Conservation (phyloP, 2,113 vertebrate species). For the Athene noctua region DNA sequence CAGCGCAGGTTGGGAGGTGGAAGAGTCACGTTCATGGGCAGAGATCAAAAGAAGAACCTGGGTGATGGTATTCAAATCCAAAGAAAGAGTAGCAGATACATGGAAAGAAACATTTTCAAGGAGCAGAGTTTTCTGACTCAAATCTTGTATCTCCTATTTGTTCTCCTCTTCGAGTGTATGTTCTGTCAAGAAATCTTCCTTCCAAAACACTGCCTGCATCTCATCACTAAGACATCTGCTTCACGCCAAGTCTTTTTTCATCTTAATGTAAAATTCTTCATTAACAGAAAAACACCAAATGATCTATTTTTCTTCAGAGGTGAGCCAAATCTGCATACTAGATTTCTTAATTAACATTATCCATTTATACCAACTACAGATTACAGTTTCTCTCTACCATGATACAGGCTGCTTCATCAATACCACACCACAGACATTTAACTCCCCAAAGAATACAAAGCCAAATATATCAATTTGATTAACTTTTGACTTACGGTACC, state of each 20-base stretch:
- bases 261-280: not conserved
- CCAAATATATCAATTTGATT: not conserved
- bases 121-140: not conserved
- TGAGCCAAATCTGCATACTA: not conserved
- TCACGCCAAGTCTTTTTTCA: not conserved
- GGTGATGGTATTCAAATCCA: not conserved
- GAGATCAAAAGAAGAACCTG: not conserved
- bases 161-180: not conserved
- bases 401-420: not conserved
- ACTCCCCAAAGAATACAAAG: not conserved
- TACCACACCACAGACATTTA: not conserved
- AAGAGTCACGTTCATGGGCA: not conserved
- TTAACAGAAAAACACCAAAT: not conserved
- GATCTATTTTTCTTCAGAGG: not conserved
- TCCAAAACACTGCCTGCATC: not conserved
- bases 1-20: not conserved
- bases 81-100: not conserved
- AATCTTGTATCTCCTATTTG: not conserved
- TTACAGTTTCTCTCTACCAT: not conserved
- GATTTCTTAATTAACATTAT: not conserved
- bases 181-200: not conserved
- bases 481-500: not conserved
- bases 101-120: not conserved
- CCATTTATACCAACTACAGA: not conserved
- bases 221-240: not conserved